Base-by-base conservation (phyloP, 2,113 vertebrate species). In the Solenodon paradoxus region DNA sequence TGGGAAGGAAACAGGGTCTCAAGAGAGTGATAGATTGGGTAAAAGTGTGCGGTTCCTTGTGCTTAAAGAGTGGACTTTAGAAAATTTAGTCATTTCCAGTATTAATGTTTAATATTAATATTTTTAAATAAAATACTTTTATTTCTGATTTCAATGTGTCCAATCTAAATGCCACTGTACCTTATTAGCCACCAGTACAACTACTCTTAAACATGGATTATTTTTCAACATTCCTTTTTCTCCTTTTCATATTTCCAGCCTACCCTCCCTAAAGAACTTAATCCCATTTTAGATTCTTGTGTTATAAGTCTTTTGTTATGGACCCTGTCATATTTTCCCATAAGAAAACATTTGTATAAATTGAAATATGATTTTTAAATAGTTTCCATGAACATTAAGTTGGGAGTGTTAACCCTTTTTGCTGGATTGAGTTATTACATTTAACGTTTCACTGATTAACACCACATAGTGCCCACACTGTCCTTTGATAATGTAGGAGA, bases 341-440 rank as follows among this genome's bases (percentile, higher is more conserved):
- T 55, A 69, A 81, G 87, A 28, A 77, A 66, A 45, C 71, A 77
- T 28, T 61, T 57, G 69, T 22, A 30, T n/a, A 49, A 69, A 49
- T 74, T 38, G 68, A 80, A 61, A 47, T 89, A 85, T 57, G 9
- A 49, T 83, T 69, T 91, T 11, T 77, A 80, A 55, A 47, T 53
- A 74, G 61, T 94, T 90, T 51, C 32, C 64, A 49, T 35, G 72
- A 85, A 42, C 42, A 35, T 35, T 24, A 69, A 32, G 15, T 38
- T 40, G 45, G 38, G 55, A 79, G 51, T 30, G 15, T 53, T 40
- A 57, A 45, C 2, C 4, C 63, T 59, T 85, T 40, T 17, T 30
- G 66, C 17, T 74, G 64, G 40, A 30, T 45, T n/a, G 40, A 15
- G 57, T 85, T 86, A 32, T 64, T 74, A 20, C 53, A 51, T 9